Conservation (phyloP, 1,140 invertebrate species). For the Sminthurides bifidus region DNA sequence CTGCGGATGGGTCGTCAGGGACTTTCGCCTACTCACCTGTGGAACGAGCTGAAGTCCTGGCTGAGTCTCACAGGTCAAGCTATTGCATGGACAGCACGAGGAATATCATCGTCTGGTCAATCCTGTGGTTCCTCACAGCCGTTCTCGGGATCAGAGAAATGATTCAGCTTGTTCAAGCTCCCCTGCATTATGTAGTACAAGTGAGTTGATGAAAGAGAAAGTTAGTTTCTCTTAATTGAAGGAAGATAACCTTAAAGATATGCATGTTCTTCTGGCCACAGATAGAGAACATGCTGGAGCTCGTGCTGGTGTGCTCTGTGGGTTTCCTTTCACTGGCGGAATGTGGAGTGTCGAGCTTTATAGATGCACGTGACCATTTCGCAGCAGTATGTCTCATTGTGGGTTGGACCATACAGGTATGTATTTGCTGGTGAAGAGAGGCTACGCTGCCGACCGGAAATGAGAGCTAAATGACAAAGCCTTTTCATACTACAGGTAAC, state of each 20-base stretch:
- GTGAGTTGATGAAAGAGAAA: constrained; percentile 3
- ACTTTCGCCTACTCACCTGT: background rate
- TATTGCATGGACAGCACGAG: constrained; percentile 31
- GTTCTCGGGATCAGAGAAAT: constrained; percentile 30
- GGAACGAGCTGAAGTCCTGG: background rate
- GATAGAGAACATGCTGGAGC: constrained; percentile 31
- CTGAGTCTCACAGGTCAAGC: constrained; percentile 18
- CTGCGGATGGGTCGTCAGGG: background rate
- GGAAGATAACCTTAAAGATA: background rate
- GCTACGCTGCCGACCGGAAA: background rate
- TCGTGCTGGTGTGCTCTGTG: constrained; percentile 30
- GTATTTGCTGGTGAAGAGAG: background rate
- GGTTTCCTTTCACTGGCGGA: constrained; percentile 29
- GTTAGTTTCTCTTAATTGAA: background rate
- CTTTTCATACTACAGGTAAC: constrained; percentile 23
- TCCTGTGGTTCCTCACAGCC: constrained; percentile 27
- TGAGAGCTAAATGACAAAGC: too few species aligned
- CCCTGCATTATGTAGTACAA: constrained; percentile 31
- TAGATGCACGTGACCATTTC: constrained; percentile 31
- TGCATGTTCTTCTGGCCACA: constrained; percentile 5
- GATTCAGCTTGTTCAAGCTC: constrained; percentile 31
- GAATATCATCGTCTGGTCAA: constrained; percentile 27
- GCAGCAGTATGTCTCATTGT: constrained; percentile 32
- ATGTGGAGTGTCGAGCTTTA: constrained; percentile 31
- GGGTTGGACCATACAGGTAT: constrained; percentile 31